Percentiles rank a stretch among this genome's conserved stretches.
Conservation (phyloP, 53 echinoderm and acorn worm genomes). For the Paracentrotus lividus region DNA sequence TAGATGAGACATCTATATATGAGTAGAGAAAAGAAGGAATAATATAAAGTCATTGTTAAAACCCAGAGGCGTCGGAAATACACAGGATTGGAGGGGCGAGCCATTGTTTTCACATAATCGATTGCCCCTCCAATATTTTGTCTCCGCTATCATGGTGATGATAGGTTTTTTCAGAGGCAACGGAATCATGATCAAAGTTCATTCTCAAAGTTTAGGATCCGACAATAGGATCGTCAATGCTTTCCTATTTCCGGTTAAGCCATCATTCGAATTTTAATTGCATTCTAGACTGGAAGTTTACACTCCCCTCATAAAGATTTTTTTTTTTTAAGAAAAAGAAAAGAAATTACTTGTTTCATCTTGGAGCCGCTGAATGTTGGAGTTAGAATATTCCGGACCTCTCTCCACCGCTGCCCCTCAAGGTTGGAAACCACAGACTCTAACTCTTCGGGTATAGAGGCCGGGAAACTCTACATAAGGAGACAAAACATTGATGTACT, state of each 20-base stretch:
- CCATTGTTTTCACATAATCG: too few species aligned
- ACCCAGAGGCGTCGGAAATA: too few species aligned
- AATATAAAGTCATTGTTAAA: not conserved
- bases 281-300: not conserved
- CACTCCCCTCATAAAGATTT: not conserved
- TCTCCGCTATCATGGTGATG: not conserved
- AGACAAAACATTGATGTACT: not conserved
- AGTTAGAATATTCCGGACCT: constrained; percentile 68
- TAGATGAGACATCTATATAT: constrained; percentile 70
- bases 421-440: not conserved
- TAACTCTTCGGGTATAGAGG: not conserved
- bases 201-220: too few species aligned
- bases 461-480: not conserved
- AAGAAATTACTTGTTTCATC: constrained; percentile 73
- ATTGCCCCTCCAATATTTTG: not conserved
- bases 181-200: too few species aligned
- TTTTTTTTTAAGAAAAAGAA: too few species aligned
- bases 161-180: not conserved
- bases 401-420: constrained; percentile 74
- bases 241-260: too few species aligned
- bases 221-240: too few species aligned
- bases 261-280: too few species aligned
- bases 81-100: too few species aligned
- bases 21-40: not conserved
- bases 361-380: constrained; percentile 81